Conservation (phyloP, 1,140 invertebrate species). For the Drosophila ironensis region DNA sequence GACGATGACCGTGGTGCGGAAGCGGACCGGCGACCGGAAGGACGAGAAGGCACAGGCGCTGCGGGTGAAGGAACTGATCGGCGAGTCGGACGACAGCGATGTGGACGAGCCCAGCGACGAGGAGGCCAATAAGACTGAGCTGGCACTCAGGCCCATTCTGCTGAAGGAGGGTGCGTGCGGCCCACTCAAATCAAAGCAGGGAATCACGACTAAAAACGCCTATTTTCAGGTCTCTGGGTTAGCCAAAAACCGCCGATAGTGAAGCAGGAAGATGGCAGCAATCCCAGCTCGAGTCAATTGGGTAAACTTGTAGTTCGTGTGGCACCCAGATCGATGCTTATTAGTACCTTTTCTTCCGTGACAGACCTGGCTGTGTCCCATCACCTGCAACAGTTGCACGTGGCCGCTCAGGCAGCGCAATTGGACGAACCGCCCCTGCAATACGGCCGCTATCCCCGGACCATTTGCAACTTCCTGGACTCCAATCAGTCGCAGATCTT, state of each 20-base stretch:
- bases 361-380: conserved; percentile 52
- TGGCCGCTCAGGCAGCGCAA: conserved; percentile 17
- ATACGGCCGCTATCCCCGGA: conserved; percentile 65
- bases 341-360: neutral
- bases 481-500: conserved; percentile 60
- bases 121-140: conserved; percentile 73
- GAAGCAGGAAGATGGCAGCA: conserved; percentile 29
- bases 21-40: conserved; percentile 55
- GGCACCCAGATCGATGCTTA: rapidly evolving
- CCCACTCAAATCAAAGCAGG: neutral
- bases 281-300: neutral
- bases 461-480: conserved; percentile 54
- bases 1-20: conserved; percentile 45
- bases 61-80: conserved; percentile 42
- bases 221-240: conserved; percentile 55
- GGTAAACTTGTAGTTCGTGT: neutral
- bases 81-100: conserved; percentile 51
- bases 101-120: conserved; percentile 58
- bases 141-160: conserved; percentile 56
- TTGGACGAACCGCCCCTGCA: conserved; percentile 56
- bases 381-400: conserved; percentile 45
- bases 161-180: conserved; percentile 57
- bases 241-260: conserved; percentile 38
- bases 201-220: neutral
- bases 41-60: conserved; percentile 49